These are phyloP conservation scores for Mayetiola destructor DNA, from an alignment of 2,888 invertebrate genomes.

Conservation along the genomic window DNA sequence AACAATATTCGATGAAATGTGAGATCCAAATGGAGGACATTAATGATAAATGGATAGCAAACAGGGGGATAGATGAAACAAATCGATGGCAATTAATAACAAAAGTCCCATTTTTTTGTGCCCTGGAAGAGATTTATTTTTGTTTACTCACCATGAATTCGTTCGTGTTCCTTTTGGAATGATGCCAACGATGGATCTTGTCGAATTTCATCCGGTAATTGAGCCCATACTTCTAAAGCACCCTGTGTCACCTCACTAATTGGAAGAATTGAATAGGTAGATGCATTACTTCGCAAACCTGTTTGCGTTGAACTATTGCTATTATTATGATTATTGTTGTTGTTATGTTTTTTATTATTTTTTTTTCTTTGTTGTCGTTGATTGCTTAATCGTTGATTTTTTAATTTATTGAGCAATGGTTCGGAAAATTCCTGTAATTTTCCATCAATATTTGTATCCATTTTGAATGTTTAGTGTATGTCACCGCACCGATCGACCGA, in stretches of 20 bases:
- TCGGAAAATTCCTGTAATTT: not conserved
- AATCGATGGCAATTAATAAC: too few relatives aligned
- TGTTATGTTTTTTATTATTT: not conserved
- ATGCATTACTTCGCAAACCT: slow-evolving; percentile 14
- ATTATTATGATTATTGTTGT: not conserved
- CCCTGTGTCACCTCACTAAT: slow-evolving; percentile 47
- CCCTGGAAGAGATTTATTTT: not conserved
- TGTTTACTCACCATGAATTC: slow-evolving; percentile 30
- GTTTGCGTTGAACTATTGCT: not conserved
- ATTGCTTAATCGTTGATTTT: not conserved
- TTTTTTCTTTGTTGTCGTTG: not conserved
- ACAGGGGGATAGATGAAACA: too few relatives aligned
- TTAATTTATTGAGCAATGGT: not conserved
- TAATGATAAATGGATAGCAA: too few relatives aligned
- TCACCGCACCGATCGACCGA: too few relatives aligned
- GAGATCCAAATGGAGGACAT: too few relatives aligned
- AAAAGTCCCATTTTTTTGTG: too few relatives aligned
- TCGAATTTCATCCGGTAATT: slow-evolving; percentile 51
- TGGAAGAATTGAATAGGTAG: slow-evolving; percentile 23
- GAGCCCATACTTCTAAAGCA: slow-evolving; percentile 49
- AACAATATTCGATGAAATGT: too few relatives aligned
- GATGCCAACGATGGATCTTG: slow-evolving; percentile 50
- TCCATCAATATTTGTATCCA: not conserved
- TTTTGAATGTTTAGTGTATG: not conserved
- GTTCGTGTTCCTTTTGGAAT: slow-evolving; percentile 38